These are phyloP conservation scores for Pipistrellus pipistrellus DNA, from an alignment of 2,797 vertebrate species.

Conservation along the genomic window DNA sequence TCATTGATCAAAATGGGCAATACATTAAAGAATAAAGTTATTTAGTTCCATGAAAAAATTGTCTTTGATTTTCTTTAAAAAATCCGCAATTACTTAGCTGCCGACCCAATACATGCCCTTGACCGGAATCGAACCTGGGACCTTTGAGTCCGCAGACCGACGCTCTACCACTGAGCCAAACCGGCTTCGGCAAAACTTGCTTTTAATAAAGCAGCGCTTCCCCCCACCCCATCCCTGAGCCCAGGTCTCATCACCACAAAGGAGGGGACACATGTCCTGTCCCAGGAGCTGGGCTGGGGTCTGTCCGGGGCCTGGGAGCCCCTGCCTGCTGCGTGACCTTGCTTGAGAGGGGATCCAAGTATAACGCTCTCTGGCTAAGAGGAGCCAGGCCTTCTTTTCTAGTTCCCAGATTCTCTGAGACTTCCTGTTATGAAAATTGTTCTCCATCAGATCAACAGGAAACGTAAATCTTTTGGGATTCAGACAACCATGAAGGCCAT, in stretches of 20 bases:
- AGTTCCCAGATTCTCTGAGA: conserved; percentile 33
- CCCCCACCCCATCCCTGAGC: neutral
- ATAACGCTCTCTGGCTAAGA: neutral
- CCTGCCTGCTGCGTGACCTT: neutral
- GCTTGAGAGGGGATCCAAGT: conserved; percentile 3
- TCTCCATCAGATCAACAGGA: conserved; percentile 44
- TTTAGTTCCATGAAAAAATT: too few relatives aligned
- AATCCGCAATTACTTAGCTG: too few relatives aligned
- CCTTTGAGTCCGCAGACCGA: too few relatives aligned
- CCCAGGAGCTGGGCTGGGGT: neutral
- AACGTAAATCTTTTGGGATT: conserved; percentile 31
- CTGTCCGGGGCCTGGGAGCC: neutral
- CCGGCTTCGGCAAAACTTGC: too few relatives aligned
- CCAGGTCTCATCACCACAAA: neutral
- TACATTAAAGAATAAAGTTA: too few relatives aligned
- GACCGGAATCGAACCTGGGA: too few relatives aligned
- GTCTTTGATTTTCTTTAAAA: too few relatives aligned
- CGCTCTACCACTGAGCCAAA: too few relatives aligned
- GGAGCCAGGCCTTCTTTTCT: conserved; percentile 4
- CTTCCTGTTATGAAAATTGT: conserved; percentile 45
- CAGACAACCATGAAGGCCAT: conserved; percentile 25
- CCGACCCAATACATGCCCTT: too few relatives aligned
- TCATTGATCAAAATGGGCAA: too few relatives aligned
- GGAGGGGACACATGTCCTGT: neutral
- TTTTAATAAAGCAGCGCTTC: neutral